Evolutionary conservation across 2,888 invertebrate species (phyloP).

Genomic region (Drosophila subquinaria): DNA sequence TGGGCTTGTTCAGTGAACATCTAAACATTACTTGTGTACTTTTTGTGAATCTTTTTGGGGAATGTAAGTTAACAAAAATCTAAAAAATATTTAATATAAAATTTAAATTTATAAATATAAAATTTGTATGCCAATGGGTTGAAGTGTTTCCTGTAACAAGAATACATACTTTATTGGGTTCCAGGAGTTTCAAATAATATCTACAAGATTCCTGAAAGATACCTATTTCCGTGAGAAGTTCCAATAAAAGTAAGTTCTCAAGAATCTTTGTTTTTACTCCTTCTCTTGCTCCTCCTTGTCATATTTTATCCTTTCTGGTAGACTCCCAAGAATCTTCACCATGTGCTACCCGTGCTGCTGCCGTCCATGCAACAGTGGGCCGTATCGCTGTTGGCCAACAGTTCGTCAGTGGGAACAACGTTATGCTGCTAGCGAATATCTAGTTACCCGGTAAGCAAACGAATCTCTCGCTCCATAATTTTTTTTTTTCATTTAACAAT

Average conservation of each 20-base stretch:
- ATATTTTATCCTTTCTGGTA: background rate
- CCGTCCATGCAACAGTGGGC: background rate
- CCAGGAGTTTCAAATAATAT: background rate
- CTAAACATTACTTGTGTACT: slow-evolving; percentile 1
- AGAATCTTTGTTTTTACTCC: background rate
- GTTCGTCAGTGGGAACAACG: slow-evolving; percentile 5
- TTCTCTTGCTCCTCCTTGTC: background rate
- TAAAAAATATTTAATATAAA: no score
- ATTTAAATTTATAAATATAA: background rate
- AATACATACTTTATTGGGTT: background rate
- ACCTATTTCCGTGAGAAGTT: background rate
- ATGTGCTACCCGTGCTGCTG: slow-evolving; percentile 9
- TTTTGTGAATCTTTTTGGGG: background rate
- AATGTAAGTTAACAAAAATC: background rate
- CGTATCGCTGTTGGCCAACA: slow-evolving; percentile 2
- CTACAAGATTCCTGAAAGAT: background rate
- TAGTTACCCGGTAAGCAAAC: slow-evolving; percentile 6
- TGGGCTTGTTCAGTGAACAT: background rate
- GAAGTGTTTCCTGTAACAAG: background rate
- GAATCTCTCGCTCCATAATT: background rate
- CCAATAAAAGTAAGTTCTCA: background rate
- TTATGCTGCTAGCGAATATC: slow-evolving; percentile 3
- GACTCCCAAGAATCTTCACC: background rate
- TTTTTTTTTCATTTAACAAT: background rate
- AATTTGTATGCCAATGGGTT: background rate